Percentiles rank a stretch among this genome's conserved stretches.
Evolutionary conservation across 2,888 invertebrate species (phyloP).

Genomic region (Dicyrtoma fusca): DNA sequence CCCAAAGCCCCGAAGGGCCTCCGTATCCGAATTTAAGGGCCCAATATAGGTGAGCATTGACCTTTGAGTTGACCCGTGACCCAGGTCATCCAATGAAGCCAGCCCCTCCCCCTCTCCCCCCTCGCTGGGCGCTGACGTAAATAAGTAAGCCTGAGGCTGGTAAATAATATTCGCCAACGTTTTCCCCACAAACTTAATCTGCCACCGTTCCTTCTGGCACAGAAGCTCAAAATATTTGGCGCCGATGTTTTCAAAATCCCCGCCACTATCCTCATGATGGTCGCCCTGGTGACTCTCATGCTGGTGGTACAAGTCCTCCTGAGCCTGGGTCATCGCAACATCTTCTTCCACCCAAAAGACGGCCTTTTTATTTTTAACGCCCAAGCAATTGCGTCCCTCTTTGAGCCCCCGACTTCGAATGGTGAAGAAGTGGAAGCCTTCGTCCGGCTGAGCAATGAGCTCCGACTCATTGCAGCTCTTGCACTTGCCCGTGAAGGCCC

Average conservation of each 20-base stretch:
- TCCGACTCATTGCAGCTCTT: constrained; percentile 12
- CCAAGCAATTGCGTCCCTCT: constrained; percentile 15
- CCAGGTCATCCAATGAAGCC: no score
- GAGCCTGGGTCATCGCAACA: no score
- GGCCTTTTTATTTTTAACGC: constrained; percentile 13
- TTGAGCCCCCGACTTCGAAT: neutral
- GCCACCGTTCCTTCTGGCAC: constrained; percentile 20
- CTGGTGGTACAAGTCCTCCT: no score
- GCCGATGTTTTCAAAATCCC: neutral
- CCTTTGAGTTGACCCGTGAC: neutral
- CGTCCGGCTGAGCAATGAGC: constrained; percentile 5
- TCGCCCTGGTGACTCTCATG: no score
- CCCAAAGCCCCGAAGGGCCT: constrained; percentile 8
- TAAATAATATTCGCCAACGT: constrained; percentile 26
- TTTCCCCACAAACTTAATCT: constrained; percentile 32
- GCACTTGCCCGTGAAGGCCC: constrained; percentile 26
- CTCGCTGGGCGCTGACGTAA: no score
- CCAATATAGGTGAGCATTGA: neutral
- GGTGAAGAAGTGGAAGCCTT: constrained; percentile 7
- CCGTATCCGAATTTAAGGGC: neutral
- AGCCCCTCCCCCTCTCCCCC: no score
- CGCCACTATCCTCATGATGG: no score
- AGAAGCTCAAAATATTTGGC: neutral
- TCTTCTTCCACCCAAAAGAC: constrained; percentile 16
- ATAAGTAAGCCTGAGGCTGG: constrained; percentile 8